phyloP scores from a whole-genome alignment of 2,888 invertebrate species.

The Lasius platythorax region DNA sequence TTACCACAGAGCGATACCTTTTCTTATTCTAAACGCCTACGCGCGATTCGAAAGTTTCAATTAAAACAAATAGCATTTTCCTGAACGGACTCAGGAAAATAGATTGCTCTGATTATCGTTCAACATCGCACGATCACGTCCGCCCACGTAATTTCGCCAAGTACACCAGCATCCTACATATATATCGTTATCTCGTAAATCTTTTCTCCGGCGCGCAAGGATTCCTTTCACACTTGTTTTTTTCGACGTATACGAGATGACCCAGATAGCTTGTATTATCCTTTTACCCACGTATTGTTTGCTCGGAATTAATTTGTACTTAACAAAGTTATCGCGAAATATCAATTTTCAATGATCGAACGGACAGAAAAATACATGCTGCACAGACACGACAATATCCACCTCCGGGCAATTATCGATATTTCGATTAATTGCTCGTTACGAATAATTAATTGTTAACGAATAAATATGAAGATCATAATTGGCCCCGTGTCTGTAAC shows the following conservation, averaged over 20 bases:
- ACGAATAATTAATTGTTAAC: not conserved
- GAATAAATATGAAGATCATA: not conserved
- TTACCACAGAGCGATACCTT: not conserved
- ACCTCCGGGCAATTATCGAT: not conserved
- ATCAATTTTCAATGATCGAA: not conserved
- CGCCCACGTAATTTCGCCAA: not conserved
- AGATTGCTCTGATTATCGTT: conserved; percentile 1
- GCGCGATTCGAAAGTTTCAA: not conserved
- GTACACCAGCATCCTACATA: not conserved
- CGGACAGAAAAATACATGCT: not conserved
- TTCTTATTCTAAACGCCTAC: conserved; percentile 10
- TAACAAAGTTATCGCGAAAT: not conserved
- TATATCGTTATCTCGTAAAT: not conserved
- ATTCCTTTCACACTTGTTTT: not conserved
- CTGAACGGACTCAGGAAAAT: conserved; percentile 11
- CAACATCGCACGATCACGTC: not conserved
- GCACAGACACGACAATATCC: not conserved
- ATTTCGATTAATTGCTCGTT: not conserved
- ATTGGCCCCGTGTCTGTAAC: not conserved
- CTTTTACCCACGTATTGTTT: not conserved
- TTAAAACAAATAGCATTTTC: conserved; percentile 12
- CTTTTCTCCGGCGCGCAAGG: not conserved
- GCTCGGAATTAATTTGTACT: not conserved
- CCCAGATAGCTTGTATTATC: not conserved
- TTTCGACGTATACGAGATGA: not conserved